A percentile compares a stretch with the other conserved stretches of the same genome.
Conservation (phyloP, 2,888 invertebrate species). For the Drosophila cyrtoloma region DNA sequence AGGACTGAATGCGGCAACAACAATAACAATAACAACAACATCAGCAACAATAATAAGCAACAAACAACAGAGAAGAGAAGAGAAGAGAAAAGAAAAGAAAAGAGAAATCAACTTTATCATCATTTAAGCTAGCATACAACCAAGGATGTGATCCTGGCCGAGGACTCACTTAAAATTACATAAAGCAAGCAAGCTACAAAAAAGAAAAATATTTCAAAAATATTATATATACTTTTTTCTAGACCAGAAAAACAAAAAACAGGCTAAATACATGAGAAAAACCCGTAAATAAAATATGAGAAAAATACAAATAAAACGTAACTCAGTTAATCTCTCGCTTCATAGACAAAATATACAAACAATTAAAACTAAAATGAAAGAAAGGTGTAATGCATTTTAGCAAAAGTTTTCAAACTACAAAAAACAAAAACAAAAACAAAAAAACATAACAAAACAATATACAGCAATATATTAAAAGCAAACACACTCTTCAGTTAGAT, state of each 20-base stretch:
- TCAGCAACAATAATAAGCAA: conserved; percentile 49
- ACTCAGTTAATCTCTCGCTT: conserved; percentile 64
- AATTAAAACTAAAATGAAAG: conserved; percentile 7
- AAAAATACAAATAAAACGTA: conserved; percentile 29
- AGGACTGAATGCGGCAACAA: conserved; percentile 62
- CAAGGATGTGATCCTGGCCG: conserved; percentile 77
- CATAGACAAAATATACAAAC: conserved; percentile 49
- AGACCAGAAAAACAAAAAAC: conserved; percentile 34
- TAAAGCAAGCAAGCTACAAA: conserved; percentile 40
- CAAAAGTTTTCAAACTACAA: conserved; percentile 26
- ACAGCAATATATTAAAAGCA: conserved; percentile 10
- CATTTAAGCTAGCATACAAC: conserved; percentile 79
- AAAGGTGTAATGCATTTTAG: conserved; percentile 57
- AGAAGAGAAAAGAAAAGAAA: conserved; percentile 24
- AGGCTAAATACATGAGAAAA: conserved; percentile 32
- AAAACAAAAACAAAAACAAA: conserved; percentile 10
- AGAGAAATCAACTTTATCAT: conserved; percentile 70
- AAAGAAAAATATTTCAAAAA: conserved; percentile 70
- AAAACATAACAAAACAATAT: conserved; percentile 4
- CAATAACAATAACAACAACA: conserved; percentile 37
- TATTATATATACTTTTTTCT: conserved; percentile 67
- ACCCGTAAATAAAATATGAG: conserved; percentile 20
- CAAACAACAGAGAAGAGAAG: conserved; percentile 23
- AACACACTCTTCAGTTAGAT: conserved; percentile 42
- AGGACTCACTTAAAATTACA: conserved; percentile 71